Evolutionary conservation across 64 coral and sea anemone genomes (phyloP).

Genomic region (Exaiptasia diaphana): DNA sequence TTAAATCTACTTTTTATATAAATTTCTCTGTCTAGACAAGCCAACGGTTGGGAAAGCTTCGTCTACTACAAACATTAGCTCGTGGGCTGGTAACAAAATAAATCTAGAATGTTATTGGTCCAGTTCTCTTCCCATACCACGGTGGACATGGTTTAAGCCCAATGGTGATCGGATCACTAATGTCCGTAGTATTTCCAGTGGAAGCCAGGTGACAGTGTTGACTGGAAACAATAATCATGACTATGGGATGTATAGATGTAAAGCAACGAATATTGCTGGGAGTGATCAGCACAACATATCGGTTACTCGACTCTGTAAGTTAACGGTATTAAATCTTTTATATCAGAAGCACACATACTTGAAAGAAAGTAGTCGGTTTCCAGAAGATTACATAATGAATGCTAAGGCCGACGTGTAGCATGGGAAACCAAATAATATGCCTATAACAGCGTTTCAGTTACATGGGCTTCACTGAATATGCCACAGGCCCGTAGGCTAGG

Average conservation of each 20-base stretch:
- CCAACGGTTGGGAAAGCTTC: background rate
- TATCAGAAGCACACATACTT: background rate
- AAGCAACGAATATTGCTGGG: constrained; percentile 15
- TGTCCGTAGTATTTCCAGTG: background rate
- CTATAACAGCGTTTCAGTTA: too few species aligned
- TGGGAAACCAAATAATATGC: too few species aligned
- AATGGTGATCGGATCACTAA: background rate
- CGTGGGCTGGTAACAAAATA: background rate
- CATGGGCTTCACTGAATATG: too few species aligned
- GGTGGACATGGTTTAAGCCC: constrained; percentile 1
- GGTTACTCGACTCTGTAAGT: constrained; percentile 37
- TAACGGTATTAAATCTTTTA: background rate
- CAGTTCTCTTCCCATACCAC: background rate
- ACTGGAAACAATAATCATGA: background rate
- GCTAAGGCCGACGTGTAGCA: too few species aligned
- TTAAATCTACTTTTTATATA: too few species aligned
- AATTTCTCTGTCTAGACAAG: too few species aligned
- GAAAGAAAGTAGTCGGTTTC: too few species aligned
- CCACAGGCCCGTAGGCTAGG: too few species aligned
- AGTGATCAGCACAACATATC: background rate
- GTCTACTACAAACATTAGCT: background rate
- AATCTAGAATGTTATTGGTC: background rate
- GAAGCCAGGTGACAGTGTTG: background rate
- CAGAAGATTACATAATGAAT: too few species aligned
- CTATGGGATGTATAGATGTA: constrained; percentile 53